These are phyloP conservation scores for Pyrocephalus nanus DNA, from an alignment of 2,797 vertebrate species.

Conservation along the genomic window DNA sequence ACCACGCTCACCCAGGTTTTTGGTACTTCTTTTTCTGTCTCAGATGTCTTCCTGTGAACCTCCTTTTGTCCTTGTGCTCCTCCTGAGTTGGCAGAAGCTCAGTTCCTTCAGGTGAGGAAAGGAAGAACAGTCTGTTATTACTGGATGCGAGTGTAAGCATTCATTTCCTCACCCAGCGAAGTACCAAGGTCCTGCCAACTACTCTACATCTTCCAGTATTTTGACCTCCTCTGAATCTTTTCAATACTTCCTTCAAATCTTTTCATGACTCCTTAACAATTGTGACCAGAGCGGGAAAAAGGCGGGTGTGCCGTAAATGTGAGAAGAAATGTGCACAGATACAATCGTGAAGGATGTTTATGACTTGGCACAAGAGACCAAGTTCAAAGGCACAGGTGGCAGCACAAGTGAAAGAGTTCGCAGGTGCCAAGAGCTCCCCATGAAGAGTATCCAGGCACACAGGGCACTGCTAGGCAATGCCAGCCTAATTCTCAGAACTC, in stretches of 20 bases:
- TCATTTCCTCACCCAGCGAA: constrained; percentile 29
- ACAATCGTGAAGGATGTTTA: rapidly evolving
- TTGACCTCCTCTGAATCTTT: background rate
- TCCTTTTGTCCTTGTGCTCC: background rate
- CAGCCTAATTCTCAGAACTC: background rate
- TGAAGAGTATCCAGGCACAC: background rate
- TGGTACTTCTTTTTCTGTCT: background rate
- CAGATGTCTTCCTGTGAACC: background rate
- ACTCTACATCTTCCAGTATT: background rate
- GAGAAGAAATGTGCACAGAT: background rate
- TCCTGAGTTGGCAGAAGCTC: constrained; percentile 29
- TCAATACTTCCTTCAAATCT: background rate
- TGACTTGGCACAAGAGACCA: background rate
- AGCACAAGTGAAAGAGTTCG: background rate
- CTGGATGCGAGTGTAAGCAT: background rate
- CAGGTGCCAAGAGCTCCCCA: background rate
- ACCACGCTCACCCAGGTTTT: background rate
- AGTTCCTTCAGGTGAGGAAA: background rate
- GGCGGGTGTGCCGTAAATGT: rapidly evolving
- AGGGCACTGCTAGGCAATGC: background rate
- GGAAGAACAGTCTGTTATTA: constrained; percentile 51
- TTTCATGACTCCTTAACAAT: rapidly evolving
- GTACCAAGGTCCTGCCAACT: background rate
- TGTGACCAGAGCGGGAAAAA: background rate
- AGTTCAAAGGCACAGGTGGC: background rate